phyloP scores from a whole-genome alignment of 2,888 invertebrate species.

The Tupiocoris notatus region DNA sequence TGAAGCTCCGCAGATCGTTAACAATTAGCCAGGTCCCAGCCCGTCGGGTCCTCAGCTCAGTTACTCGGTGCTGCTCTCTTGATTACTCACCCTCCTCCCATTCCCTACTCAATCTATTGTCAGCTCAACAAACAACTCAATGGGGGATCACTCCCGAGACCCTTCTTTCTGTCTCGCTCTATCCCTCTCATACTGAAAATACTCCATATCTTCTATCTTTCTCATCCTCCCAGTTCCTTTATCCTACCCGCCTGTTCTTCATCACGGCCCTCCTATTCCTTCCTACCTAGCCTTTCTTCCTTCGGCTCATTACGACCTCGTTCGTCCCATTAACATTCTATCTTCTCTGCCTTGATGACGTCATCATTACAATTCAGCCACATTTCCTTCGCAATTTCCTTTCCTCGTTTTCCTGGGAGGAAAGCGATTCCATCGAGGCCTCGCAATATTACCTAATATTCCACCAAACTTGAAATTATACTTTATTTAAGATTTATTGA shows the following conservation, averaged over 20 bases:
- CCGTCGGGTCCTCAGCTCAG: neutral
- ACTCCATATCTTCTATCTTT: neutral
- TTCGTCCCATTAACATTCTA: conserved; percentile 35
- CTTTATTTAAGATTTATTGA: no score
- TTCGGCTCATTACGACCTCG: conserved; percentile 31
- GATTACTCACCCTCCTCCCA: no score
- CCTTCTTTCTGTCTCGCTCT: neutral
- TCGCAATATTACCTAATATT: no score
- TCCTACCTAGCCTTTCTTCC: no score
- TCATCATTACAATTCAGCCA: conserved; percentile 32
- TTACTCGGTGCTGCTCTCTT: neutral
- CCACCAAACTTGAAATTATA: no score
- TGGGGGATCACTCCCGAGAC: conserved; percentile 21
- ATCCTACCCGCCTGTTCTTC: neutral
- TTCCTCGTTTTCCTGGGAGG: no score
- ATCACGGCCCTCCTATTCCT: neutral
- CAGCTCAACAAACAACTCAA: conserved; percentile 36
- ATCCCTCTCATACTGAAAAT: neutral
- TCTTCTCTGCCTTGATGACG: conserved; percentile 30
- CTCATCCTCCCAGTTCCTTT: neutral
- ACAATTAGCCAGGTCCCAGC: neutral
- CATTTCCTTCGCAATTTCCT: neutral
- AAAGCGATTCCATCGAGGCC: no score
- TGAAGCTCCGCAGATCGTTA: neutral
- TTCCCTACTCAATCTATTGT: conserved; percentile 12